phyloP scores from a whole-genome alignment of 2,113 vertebrate genomes.

The Sisor rabdophorus region DNA sequence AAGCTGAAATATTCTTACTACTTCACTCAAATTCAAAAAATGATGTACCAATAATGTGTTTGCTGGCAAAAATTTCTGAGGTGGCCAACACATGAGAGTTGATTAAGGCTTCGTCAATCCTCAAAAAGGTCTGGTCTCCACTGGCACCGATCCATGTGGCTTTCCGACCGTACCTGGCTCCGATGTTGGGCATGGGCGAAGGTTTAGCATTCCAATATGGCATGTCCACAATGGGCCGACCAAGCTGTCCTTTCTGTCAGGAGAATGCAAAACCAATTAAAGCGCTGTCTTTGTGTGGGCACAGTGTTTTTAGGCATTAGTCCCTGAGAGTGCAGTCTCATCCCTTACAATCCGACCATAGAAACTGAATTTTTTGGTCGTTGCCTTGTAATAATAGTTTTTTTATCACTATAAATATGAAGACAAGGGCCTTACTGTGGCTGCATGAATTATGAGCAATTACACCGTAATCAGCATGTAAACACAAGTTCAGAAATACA shows the following conservation, averaged over 20 bases:
- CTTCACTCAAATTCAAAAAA: not conserved
- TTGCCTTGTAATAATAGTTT: no score
- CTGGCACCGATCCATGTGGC: conserved; percentile 98
- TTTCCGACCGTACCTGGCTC: conserved; percentile 94
- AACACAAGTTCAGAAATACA: not conserved
- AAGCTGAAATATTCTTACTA: not conserved
- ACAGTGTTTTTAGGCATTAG: not conserved
- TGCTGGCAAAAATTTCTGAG: conserved; percentile 98
- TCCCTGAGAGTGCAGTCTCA: not conserved
- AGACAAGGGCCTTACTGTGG: not conserved
- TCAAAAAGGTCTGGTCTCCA: conserved; percentile 94
- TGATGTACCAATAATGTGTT: conserved; percentile 87
- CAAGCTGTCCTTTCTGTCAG: conserved; percentile 92
- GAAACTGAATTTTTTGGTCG: no score
- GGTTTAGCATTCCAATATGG: conserved; percentile 98
- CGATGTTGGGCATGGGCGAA: conserved; percentile 96
- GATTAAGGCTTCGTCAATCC: conserved; percentile 97
- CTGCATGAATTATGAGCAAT: not conserved
- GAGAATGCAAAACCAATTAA: not conserved
- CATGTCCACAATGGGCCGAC: conserved; percentile 92
- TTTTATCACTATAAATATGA: not conserved
- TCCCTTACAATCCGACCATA: not conserved
- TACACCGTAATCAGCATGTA: not conserved
- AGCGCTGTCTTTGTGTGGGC: not conserved
- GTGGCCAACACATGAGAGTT: conserved; percentile 97